phyloP scores from a whole-genome alignment of 2,888 invertebrate genomes.

The Athetis lepigone region DNA sequence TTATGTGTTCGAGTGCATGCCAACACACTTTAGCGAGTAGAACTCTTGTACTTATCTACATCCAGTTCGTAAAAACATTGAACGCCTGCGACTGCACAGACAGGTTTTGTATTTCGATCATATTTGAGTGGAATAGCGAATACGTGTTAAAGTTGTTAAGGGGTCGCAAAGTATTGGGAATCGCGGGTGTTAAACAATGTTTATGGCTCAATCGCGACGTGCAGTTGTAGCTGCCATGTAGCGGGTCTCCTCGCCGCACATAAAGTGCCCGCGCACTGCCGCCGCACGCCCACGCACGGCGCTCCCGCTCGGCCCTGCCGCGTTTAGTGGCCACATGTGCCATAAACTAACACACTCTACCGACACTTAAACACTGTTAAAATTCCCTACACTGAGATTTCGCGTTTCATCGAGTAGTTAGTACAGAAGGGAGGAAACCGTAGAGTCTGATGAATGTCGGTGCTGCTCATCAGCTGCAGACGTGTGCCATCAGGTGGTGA shows the following conservation, averaged over 20 bases:
- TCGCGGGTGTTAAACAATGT: constrained; percentile 41
- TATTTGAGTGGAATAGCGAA: constrained; percentile 13
- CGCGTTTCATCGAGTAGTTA: not conserved
- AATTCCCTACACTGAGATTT: not conserved
- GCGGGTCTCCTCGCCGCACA: constrained; percentile 8
- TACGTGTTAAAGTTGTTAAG: constrained; percentile 16
- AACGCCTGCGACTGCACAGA: not conserved
- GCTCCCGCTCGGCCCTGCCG: constrained; percentile 31
- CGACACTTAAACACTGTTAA: not conserved
- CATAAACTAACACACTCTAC: constrained; percentile 13
- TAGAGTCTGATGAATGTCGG: not conserved
- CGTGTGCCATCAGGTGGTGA: not conserved
- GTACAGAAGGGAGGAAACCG: not conserved
- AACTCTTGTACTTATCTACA: constrained; percentile 17
- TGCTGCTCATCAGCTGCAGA: not conserved
- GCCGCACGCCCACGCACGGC: constrained; percentile 13
- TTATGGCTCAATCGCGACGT: constrained; percentile 50
- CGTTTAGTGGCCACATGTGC: constrained; percentile 26
- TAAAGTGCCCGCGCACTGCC: constrained; percentile 41
- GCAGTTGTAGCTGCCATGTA: constrained; percentile 48
- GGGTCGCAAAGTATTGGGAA: constrained; percentile 34
- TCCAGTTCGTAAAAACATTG: constrained; percentile 36
- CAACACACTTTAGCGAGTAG: constrained; percentile 27
- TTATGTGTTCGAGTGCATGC: constrained; percentile 56
- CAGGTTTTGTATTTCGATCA: constrained; percentile 13